Evolutionary conservation across 2,888 invertebrate genomes (phyloP).

Genomic region (Orchesella flavescens): DNA sequence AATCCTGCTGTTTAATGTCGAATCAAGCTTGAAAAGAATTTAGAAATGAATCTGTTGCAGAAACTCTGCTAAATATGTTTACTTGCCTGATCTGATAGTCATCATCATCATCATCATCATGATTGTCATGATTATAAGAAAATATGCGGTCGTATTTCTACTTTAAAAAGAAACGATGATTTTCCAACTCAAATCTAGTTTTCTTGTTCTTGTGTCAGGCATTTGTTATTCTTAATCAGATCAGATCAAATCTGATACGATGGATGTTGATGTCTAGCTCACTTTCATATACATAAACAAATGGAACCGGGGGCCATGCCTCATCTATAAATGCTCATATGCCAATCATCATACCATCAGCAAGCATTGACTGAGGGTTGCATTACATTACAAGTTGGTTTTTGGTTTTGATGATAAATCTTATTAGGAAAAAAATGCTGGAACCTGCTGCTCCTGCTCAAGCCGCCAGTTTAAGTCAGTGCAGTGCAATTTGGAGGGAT

Average conservation of each 20-base stretch:
- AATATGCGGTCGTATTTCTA: too few relatives aligned
- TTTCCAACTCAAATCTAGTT: too few relatives aligned
- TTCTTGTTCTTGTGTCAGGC: too few relatives aligned
- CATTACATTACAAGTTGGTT: not conserved
- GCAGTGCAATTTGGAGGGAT: too few relatives aligned
- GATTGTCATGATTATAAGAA: too few relatives aligned
- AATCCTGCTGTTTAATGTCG: constrained; percentile 8
- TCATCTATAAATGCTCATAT: constrained; percentile 15
- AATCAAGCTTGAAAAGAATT: not conserved
- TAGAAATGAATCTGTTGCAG: constrained; percentile 26
- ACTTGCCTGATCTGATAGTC: too few relatives aligned
- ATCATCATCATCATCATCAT: too few relatives aligned
- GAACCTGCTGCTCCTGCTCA: constrained; percentile 9
- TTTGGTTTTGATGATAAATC: constrained; percentile 15
- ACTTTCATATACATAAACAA: constrained; percentile 28
- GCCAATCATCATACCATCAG: constrained; percentile 32
- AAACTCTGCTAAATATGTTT: constrained; percentile 11
- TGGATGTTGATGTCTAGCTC: too few relatives aligned
- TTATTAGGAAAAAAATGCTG: constrained; percentile 8
- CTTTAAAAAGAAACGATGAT: too few relatives aligned
- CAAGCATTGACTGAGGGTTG: not conserved
- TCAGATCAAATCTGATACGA: too few relatives aligned
- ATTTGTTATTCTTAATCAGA: too few relatives aligned
- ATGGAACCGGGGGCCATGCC: not conserved
- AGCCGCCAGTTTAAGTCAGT: too few relatives aligned